Percentiles rank a stretch among this genome's conserved stretches.
Evolutionary conservation across 2,888 invertebrate species (phyloP).

Genomic region (Calliopum simillimum): DNA sequence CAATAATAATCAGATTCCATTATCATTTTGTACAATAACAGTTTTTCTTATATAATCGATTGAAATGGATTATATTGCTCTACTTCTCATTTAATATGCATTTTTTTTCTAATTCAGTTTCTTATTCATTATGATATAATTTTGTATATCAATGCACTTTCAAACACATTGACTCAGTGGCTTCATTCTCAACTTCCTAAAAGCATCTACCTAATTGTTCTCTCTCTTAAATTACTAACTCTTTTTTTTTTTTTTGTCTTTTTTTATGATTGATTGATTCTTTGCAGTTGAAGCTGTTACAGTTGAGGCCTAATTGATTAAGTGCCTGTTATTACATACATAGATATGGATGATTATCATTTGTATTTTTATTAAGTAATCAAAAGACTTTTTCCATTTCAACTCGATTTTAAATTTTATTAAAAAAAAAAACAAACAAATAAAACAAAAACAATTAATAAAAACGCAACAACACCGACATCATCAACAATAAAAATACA

Average conservation of each 20-base stretch:
- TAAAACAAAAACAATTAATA: constrained; percentile 16
- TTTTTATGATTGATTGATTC: constrained; percentile 66
- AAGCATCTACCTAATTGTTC: constrained; percentile 14
- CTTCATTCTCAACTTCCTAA: neutral
- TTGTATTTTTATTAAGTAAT: constrained; percentile 52
- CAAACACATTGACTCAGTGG: neutral
- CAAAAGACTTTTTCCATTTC: constrained; percentile 55
- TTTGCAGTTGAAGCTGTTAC: constrained; percentile 67
- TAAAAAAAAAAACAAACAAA: constrained; percentile 25
- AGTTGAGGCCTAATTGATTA: constrained; percentile 66
- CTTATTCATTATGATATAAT: neutral
- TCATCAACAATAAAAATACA: too few relatives aligned
- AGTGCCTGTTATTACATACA: constrained; percentile 53
- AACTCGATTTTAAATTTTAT: constrained; percentile 40
- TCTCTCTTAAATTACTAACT: constrained; percentile 57
- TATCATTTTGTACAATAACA: constrained; percentile 6
- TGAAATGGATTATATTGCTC: constrained; percentile 5
- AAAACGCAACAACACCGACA: constrained; percentile 42
- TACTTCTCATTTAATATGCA: constrained; percentile 12
- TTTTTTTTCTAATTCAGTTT: constrained; percentile 1
- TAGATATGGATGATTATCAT: constrained; percentile 58
- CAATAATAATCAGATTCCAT: constrained; percentile 11
- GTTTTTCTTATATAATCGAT: neutral
- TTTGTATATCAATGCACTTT: neutral
- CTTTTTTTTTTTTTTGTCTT: constrained; percentile 49